Evolutionary conservation across 2,113 vertebrate genomes (phyloP), one percentile per base, ranked within the genome.

Genomic region (Zosterops lateralis): DNA sequence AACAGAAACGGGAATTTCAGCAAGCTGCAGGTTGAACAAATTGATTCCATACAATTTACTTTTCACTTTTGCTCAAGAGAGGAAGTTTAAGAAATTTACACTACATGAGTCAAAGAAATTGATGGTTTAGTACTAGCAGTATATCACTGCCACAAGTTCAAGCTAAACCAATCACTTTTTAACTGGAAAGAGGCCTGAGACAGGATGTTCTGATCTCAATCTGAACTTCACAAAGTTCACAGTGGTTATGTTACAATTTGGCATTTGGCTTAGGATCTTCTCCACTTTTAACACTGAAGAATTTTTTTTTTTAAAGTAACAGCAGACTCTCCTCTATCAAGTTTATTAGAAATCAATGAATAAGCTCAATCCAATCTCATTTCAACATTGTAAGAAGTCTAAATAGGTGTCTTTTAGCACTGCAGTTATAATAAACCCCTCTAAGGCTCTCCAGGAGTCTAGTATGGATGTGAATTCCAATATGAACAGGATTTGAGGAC

Each of bases 321-420:
- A 95, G 79, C 66, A 73, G 79, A 87, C 50, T 89, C 66, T 81
- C 56, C 65, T 84, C 87, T 84, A 96, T 86, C 88, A 73, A 87
- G 82, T 95, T 95, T 95, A 97, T 96, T 80, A 96, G 54, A 94
- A 96, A 97, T 97, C 95, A 96, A 97, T 97, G 94, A 93, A 97
- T 93, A 93, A 65, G 74, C 84, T 95, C 95, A 53, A 95, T 95
- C 87, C 53, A 13, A 95, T 92, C 95, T 96, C 92, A 95, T 96
- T 95, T 96, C 94, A 95, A 90, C 90, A 92, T 57, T 95, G 48
- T 75, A 85, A 95, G 92, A 91, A 93, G 57, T 68, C 89, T 94
- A 96, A 96, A 97, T 84, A 95, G 95, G 77, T 96, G 93, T 87
- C 91, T 96, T 97, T 97, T 97, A 96, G 95, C 87, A 89, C 79